Evolutionary conservation across 2,797 vertebrate genomes (phyloP), one percentile per base, ranked within the genome.

Genomic region (Antennarius maculatus): DNA sequence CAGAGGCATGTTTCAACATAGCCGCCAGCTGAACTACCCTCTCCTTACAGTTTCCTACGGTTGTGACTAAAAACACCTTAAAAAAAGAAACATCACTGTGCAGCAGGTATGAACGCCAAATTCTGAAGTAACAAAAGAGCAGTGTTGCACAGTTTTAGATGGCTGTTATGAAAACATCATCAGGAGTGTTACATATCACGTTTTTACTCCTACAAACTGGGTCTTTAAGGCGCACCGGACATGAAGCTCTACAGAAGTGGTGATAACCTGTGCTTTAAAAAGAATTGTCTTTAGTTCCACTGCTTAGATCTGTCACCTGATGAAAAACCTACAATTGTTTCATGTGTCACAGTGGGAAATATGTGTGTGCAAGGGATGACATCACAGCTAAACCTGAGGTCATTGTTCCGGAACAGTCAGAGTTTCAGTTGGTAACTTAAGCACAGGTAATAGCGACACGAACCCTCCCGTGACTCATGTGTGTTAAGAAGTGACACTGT

Each of bases 401-500:
- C 57, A 7, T 51, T 71, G 48, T 61, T 60, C 56, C 47, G 53
- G 54, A 2, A 61, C 29, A 54, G 69, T 87, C 88, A 87, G 52
- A 85, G 90, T 91, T 90, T 92, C 90, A 83, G 73, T 76, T 10
- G 48, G 54, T 50, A 58, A 69, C 78, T 54, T 62, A 29, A 54
- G 70, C 29, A 23, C 12, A 0, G 9, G 10, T 7, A 59, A 52
- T 49, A 16, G 41, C 15, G 28, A 2, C 61, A 62, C 31, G 34
- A 13, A 3, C 17, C 42, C 15, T 1, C 53, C 10, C 5, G 27
- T 86, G 76, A 81, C 51, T 83, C 79, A 79, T 6, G 59, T 15
- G 0, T 63, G 68, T 61, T 42, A 1, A 0, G 50, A 0, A 23
- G 5, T 34, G 37, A 39, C 37, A 39, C 7, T 63, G 2, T 0